Conservation (phyloP, 2,888 invertebrate genomes). For the Nebria salina region DNA sequence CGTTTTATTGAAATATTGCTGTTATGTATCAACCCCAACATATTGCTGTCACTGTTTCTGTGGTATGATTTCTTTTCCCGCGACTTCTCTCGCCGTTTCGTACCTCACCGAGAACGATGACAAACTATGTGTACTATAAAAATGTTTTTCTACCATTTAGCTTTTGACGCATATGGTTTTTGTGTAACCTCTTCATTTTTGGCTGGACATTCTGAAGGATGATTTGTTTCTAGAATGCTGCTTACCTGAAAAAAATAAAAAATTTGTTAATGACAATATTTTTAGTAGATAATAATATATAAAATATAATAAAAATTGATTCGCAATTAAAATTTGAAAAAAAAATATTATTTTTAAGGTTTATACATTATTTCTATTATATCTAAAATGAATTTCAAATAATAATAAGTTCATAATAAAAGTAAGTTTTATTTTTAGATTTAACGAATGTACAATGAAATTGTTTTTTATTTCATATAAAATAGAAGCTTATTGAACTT, state of each 20-base stretch:
- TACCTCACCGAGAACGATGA: conserved; percentile 15
- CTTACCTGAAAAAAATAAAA: not conserved
- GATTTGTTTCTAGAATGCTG: not conserved
- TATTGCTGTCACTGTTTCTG: conserved; percentile 23
- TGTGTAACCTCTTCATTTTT: not conserved
- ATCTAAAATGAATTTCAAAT: too few relatives aligned
- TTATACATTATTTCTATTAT: too few relatives aligned
- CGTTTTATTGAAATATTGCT: conserved; percentile 44
- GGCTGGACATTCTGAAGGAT: not conserved
- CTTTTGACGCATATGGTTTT: conserved; percentile 7
- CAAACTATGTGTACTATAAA: conserved; percentile 3
- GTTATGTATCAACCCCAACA: conserved; percentile 34
- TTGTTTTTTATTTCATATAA: too few relatives aligned
- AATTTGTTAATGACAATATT: not conserved
- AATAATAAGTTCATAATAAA: too few relatives aligned
- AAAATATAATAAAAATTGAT: not conserved
- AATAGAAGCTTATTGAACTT: too few relatives aligned
- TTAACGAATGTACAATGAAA: too few relatives aligned
- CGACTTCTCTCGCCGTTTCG: conserved; percentile 25
- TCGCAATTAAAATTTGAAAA: too few relatives aligned
- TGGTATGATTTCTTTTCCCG: conserved; percentile 29
- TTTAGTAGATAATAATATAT: not conserved
- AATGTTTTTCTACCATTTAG: not conserved
- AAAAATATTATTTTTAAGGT: too few relatives aligned
- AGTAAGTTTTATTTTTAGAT: too few relatives aligned